Base-by-base conservation (phyloP, 2,797 vertebrate species). In the Gobionotothen gibberifrons region DNA sequence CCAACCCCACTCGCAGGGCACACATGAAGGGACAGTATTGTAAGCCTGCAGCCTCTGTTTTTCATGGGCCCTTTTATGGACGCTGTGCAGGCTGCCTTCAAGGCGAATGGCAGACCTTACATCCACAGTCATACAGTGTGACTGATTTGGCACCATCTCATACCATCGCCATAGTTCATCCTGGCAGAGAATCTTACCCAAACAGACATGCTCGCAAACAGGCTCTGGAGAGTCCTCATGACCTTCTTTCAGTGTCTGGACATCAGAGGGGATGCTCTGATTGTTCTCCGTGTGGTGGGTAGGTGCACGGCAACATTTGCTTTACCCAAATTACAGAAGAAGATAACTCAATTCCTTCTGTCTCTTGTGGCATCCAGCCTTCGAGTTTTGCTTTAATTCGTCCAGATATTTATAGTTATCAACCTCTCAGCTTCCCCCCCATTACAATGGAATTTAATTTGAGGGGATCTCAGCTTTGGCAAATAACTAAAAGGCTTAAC, bases 11-110 rank as follows among this genome's bases (percentile, higher is more conserved):
- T 2, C 57, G 39, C 52, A n/a, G 17, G 7, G 4, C 21, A 51
- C 12, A 40, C 59, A 73, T 48, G 52, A 71, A 84, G 19, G 56
- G 51, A 49, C 44, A 48, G 22, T 9, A 36, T 61, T 76, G 44
- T 76, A 69, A 79, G 54, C 69, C 66, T 1, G 21, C 60, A 76
- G 44, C 53, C 26, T 85, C 58, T 48, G 53, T 76, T 64, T 55
- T 70, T 74, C 53, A 52, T 26, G 1, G 29, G 9, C 26, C 40
- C 14, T 75, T 67, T 76, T n/a, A 40, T 54, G 43, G n/a, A 69
- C 36, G 53, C 57, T 74, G 36, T 73, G 69, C 72, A 69, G 51
- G 61, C 43, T 72, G 67, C 75, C 73, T 80, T 67, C 65, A n/a
- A 78, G 70, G 78, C 10, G 1, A 74, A 61, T 43, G 42, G 26